phyloP scores from a whole-genome alignment of 1,140 invertebrate genomes.

The Ceratina calcarata region DNA sequence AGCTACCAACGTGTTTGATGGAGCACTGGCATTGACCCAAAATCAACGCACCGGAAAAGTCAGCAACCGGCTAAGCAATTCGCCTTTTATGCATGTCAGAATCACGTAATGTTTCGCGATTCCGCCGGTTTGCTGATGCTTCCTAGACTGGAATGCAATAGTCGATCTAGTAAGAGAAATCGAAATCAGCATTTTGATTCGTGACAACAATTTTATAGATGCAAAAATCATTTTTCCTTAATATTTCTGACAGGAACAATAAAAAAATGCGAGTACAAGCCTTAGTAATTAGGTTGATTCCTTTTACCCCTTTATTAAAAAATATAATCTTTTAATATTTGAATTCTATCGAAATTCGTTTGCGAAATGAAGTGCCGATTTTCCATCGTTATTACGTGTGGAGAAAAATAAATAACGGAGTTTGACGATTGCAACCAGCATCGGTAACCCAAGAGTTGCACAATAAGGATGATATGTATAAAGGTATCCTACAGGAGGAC shows the following conservation, averaged over 20 bases:
- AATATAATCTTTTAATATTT: too few species aligned
- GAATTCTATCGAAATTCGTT: too few species aligned
- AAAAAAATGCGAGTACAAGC: neutral
- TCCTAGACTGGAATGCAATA: conserved; percentile 63
- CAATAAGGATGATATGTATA: too few species aligned
- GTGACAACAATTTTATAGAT: conserved; percentile 8
- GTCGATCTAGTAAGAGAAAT: conserved; percentile 52
- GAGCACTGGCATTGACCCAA: conserved; percentile 71
- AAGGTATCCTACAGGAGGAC: neutral
- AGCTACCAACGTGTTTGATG: conserved; percentile 46
- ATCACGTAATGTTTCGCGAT: conserved; percentile 71
- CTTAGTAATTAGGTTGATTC: neutral
- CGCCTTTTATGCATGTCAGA: conserved; percentile 73
- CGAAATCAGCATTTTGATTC: conserved; percentile 49
- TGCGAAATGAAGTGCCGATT: too few species aligned
- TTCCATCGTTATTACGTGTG: too few species aligned
- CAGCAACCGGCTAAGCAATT: conserved; percentile 78
- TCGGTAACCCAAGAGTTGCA: too few species aligned
- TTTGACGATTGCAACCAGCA: too few species aligned
- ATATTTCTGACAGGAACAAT: too few species aligned
- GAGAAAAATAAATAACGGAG: too few species aligned
- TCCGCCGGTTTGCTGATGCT: conserved; percentile 65
- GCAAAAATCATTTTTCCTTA: neutral
- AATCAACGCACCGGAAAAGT: conserved; percentile 72
- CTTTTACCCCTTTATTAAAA: neutral